phyloP scores from a whole-genome alignment of 2,888 invertebrate species.

The Coelinius sp. region DNA sequence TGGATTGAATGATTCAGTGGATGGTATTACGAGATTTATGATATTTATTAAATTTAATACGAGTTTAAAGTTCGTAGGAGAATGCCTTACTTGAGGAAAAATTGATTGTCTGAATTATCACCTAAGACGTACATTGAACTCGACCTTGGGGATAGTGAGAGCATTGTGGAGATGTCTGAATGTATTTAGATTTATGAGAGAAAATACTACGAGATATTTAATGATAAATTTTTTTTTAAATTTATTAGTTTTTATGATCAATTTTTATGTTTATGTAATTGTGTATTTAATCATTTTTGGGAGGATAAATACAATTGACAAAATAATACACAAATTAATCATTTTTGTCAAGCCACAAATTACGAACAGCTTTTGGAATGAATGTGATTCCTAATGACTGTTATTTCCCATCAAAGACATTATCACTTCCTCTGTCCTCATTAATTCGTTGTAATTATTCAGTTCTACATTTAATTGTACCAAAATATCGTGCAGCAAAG shows the following conservation, averaged over 20 bases:
- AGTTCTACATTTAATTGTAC: background rate
- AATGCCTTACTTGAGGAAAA: background rate
- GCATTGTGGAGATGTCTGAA: background rate
- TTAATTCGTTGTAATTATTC: slow-evolving; percentile 23
- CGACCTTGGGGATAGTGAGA: background rate
- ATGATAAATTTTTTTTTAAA: too few species aligned
- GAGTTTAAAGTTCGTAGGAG: background rate
- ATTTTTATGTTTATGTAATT: too few species aligned
- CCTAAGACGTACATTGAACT: slow-evolving; percentile 1
- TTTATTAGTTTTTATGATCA: too few species aligned
- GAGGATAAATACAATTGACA: background rate
- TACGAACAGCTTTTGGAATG: background rate
- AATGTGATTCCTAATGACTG: background rate
- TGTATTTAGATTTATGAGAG: background rate
- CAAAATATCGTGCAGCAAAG: slow-evolving; percentile 12
- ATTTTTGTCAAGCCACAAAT: background rate
- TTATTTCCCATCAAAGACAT: background rate
- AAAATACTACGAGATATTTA: background rate
- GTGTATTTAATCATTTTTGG: too few species aligned
- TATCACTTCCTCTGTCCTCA: background rate
- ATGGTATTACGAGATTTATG: background rate
- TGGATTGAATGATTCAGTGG: background rate
- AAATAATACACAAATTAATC: background rate
- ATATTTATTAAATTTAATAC: background rate
- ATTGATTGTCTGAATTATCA: background rate